A percentile compares a stretch with the other conserved stretches of the same genome.
Conservation (phyloP, 2,113 vertebrate genomes). For the Mormyrus lacerda region DNA sequence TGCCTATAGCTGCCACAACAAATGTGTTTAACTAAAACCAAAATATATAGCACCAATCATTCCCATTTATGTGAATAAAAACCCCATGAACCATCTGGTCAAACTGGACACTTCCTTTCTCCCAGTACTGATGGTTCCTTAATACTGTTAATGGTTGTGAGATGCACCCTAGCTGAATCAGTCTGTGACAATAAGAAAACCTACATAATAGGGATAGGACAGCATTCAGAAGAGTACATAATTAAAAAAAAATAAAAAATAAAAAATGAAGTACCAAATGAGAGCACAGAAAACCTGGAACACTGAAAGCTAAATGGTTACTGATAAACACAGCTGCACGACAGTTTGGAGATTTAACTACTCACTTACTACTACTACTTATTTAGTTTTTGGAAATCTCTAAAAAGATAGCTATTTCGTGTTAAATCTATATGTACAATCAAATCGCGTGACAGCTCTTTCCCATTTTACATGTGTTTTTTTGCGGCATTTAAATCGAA, state of each 20-base stretch:
- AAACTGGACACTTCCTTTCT: background rate
- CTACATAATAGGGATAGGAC: background rate
- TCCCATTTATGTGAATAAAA: background rate
- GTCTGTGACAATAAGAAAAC: background rate
- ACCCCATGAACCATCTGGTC: background rate
- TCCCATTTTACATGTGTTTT: too few relatives aligned
- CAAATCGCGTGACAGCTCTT: too few relatives aligned
- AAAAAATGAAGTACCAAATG: background rate
- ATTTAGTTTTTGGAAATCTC: too few relatives aligned
- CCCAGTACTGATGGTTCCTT: background rate
- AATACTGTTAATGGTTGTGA: background rate
- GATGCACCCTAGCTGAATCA: background rate
- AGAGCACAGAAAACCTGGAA: background rate
- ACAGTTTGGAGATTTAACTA: too few relatives aligned
- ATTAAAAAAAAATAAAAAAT: too few relatives aligned
- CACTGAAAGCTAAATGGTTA: too few relatives aligned
- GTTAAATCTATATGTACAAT: too few relatives aligned
- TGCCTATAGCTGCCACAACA: background rate
- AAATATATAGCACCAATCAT: background rate
- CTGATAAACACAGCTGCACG: too few relatives aligned
- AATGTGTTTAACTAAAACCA: background rate
- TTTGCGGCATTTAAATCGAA: too few relatives aligned
- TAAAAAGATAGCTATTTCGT: too few relatives aligned
- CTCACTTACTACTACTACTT: too few relatives aligned
- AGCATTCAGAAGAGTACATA: too few relatives aligned